Conservation (phyloP, 2,797 vertebrate genomes). For the Cyclopterus lumpus region DNA sequence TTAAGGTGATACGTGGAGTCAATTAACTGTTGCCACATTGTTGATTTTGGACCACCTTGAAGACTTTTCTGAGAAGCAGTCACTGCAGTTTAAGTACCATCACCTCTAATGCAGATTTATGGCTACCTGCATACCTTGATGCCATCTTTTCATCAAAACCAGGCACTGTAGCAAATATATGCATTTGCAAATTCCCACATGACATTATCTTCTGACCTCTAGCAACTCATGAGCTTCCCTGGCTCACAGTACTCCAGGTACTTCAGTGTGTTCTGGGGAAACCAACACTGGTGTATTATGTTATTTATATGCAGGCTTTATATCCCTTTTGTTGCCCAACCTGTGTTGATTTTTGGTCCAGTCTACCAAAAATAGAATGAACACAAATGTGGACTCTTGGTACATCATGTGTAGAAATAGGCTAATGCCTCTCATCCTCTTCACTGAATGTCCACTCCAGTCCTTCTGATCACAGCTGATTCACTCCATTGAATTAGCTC, state of each 20-base stretch:
- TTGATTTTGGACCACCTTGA: neutral
- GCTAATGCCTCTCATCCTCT: constrained; percentile 34
- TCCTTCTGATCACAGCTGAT: constrained; percentile 72
- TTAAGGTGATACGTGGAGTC: neutral
- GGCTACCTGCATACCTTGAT: neutral
- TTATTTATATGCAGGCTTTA: constrained; percentile 6
- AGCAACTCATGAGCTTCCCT: neutral
- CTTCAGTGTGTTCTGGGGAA: neutral
- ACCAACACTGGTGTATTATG: neutral
- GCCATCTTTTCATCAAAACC: neutral
- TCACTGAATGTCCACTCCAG: constrained; percentile 55
- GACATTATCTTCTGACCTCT: neutral
- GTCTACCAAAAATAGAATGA: constrained; percentile 19
- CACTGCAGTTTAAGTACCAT: neutral
- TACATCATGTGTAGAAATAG: constrained; percentile 12
- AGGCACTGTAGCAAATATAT: neutral
- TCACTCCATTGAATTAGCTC: constrained; percentile 76
- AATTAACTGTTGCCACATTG: neutral
- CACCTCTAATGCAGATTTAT: neutral
- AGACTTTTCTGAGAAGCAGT: neutral
- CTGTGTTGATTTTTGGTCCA: constrained; percentile 1
- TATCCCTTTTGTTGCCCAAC: constrained; percentile 5
- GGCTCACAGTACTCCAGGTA: neutral
- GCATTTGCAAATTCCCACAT: neutral
- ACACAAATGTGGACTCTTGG: constrained; percentile 12